Conservation (phyloP, 2,113 vertebrate species). For the Cisticola juncidis region DNA sequence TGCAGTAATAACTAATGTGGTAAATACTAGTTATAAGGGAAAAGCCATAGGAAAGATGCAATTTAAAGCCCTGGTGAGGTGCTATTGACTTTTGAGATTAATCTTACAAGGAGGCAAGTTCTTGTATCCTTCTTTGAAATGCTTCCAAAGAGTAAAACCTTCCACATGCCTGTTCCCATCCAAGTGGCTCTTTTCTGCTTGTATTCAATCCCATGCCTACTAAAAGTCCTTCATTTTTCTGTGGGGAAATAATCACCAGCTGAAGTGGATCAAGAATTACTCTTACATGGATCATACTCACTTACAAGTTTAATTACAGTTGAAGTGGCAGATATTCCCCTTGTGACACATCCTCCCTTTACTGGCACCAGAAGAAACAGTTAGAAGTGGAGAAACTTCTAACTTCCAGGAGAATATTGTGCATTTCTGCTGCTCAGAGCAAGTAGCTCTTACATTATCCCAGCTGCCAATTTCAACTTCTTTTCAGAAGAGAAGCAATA, state of each 20-base stretch:
- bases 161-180: not conserved
- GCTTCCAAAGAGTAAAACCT: not conserved
- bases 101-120: not conserved
- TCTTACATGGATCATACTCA: not conserved
- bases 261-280: constrained; percentile 52
- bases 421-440: not conserved
- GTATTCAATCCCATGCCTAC: not conserved
- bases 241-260: constrained; percentile 42
- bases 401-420: not conserved
- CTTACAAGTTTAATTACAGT: constrained; percentile 57
- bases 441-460: not conserved
- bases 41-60: not conserved
- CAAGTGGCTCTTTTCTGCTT: not conserved
- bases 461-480: not conserved
- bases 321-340: constrained; percentile 45
- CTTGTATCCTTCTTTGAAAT: not conserved
- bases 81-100: not conserved
- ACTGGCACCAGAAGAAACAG: not conserved
- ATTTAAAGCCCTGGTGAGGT: not conserved
- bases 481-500: not conserved
- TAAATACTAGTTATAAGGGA: not conserved
- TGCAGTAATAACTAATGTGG: not conserved
- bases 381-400: not conserved
- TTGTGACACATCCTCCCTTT: constrained; percentile 9
- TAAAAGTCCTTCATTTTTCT: constrained; percentile 41